Base-by-base conservation (phyloP, 2,888 invertebrate genomes). In the Drosophila multiciliata region DNA sequence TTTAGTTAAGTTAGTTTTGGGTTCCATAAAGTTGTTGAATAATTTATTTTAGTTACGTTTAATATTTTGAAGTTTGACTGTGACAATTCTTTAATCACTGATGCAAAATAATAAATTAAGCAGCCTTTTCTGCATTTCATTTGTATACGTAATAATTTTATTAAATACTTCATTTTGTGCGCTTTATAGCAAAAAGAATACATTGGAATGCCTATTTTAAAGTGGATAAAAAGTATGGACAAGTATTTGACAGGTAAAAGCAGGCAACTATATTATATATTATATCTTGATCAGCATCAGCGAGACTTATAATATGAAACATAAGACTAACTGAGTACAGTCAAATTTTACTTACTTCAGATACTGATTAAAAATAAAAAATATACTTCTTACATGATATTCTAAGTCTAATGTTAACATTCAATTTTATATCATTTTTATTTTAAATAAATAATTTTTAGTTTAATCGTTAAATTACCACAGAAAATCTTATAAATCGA, bases 81-180 rank as follows among this genome's bases (percentile, higher is more conserved):
- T 45, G 23, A 0, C 7, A 45, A 23, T 8, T 42, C 12, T 42
- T 1, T 7, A 20, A 11, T 23, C 8, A 15, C 15, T 23, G 1
- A 15, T 23, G 7, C 45, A 45, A 23, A 23, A 45, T 45, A 15
- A 7, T 7, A 20, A 20, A 20, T 20, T 12, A 7, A 15, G 7
- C 7, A 42, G 20, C 1, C 2, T 15, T 50, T 50, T 32, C 12
- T 1, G 50, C n/a, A n/a, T 50, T 49, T 11, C 4, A 49, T 29
- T 49, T 49, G 29, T 5, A 32, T 50, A n/a, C 11, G 50, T 3
- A 52, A 33, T n/a, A 35, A 52, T 52, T 23, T 53, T 23, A 53
- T 53, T 53, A 17, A 36, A 26, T 35, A 26, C 11, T 54, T 36
- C 3, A 36, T 17, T 17, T 36, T 35, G 15, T 35, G 12, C 15